Evolutionary conservation across 2,113 vertebrate species (phyloP), one percentile per base, ranked within the genome.

Genomic region (Oncorhynchus nerka): DNA sequence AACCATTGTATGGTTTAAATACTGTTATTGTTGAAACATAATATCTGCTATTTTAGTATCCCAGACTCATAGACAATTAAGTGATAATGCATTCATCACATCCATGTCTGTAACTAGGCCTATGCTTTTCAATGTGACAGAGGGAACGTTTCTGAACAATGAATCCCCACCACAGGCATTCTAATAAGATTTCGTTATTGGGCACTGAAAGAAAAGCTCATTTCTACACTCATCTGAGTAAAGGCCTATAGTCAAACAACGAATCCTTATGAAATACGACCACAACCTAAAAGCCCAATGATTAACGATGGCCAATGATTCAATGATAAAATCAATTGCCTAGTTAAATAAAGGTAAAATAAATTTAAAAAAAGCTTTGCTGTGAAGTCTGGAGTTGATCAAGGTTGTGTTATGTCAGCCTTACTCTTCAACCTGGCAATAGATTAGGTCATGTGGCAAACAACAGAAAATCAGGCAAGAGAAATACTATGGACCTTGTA

Each of bases 211-310:
- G 59, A 22, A 62, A n/a, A n/a, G 59, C 59, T 9, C 0, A 62
- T 62, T 24, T 62, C 5, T 22, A n/a, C 59, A 22, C 39, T 45
- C 39, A 45, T 45, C 39, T 45, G 39, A 45, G 39, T 62, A 62
- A 62, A 62, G 9, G 9, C 62, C 8, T 3, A 69, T 24, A 66
- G 3, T 6, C 24, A 71, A 57, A 39, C 51, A 24, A 22, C n/a
- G 24, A 22, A 28, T 26, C 7, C 28, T 26, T 9, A 69, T 66
- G 3, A 51, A 34, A 70, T 68, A 75, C 12, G 74, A 73, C 55
- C 34, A 68, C 19, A 68, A 28, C 59, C 69, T 75, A n/a, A 85
- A 79, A 28, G 61, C 45, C 75, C 70, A n/a, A 68, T 72, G 67
- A 45, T 34, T 72, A 81, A 69, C 19, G 16, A 30, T 28, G 65